Conservation (phyloP, 2,797 vertebrate species). For the Acanthurus lineatus region DNA sequence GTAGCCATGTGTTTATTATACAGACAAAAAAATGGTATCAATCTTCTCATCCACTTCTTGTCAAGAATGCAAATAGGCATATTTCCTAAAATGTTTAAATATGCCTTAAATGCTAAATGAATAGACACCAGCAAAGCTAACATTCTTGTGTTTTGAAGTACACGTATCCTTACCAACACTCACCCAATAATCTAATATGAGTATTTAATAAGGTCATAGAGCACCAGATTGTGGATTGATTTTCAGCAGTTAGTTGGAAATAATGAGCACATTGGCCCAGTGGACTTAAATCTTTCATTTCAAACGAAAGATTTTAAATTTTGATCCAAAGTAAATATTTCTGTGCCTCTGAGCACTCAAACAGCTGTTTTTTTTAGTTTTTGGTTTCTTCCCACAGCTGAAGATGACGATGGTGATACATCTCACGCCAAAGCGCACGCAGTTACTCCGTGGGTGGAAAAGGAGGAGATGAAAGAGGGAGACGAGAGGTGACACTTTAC, state of each 20-base stretch:
- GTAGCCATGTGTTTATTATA: not conserved
- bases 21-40: no score
- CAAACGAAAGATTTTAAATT: not conserved
- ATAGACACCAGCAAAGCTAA: no score
- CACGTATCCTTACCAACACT: no score
- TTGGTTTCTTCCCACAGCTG: not conserved
- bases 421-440: constrained; percentile 35
- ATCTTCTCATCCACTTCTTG: not conserved
- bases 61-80: no score
- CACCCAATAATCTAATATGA: no score
- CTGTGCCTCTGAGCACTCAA: constrained; percentile 16
- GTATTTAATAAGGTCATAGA: no score
- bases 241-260: not conserved
- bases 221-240: no score
- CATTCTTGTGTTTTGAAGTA: no score
- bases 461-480: constrained; percentile 55
- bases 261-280: not conserved
- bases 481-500: constrained; percentile 57
- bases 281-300: constrained; percentile 11
- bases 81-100: not conserved
- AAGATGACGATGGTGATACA: constrained; percentile 27
- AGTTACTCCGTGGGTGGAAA: constrained; percentile 57
- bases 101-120: not conserved
- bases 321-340: constrained; percentile 26
- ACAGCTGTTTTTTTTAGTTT: not conserved